Evolutionary conservation across 2,888 invertebrate species (phyloP).

Genomic region (Smittia aterrima): DNA sequence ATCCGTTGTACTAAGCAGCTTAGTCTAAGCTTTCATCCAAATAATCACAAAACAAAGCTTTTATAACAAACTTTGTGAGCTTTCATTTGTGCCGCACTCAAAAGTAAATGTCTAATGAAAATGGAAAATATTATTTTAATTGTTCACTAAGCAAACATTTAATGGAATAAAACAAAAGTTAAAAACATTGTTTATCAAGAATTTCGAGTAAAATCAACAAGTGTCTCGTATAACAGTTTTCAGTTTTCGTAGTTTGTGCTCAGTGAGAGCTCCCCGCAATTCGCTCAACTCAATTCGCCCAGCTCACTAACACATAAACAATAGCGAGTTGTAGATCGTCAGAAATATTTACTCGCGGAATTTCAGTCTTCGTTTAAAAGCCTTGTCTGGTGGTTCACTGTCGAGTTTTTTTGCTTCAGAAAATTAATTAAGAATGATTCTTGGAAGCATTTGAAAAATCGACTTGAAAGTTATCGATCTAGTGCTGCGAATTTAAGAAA

Average conservation of each 20-base stretch:
- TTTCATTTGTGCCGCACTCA: neutral
- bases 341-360: neutral
- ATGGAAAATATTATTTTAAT: too few species aligned
- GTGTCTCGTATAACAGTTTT: too few species aligned
- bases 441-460: slow-evolving; percentile 28
- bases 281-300: too few species aligned
- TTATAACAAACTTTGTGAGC: neutral
- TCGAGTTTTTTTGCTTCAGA: slow-evolving; percentile 26
- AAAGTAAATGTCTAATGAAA: too few species aligned
- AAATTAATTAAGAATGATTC: slow-evolving; percentile 37
- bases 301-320: neutral
- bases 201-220: too few species aligned
- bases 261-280: too few species aligned
- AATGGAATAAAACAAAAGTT: too few species aligned
- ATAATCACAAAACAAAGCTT: neutral
- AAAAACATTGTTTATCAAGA: too few species aligned
- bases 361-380: slow-evolving; percentile 9
- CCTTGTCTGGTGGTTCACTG: neutral
- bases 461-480: neutral
- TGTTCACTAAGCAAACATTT: too few species aligned
- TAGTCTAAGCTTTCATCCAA: neutral
- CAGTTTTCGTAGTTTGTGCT: too few species aligned
- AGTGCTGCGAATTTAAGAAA: neutral
- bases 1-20: neutral
- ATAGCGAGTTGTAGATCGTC: neutral